A percentile compares a stretch with the other conserved stretches of the same genome.
Conservation (phyloP, 2,888 invertebrate genomes). For the Amphipyra berbera region DNA sequence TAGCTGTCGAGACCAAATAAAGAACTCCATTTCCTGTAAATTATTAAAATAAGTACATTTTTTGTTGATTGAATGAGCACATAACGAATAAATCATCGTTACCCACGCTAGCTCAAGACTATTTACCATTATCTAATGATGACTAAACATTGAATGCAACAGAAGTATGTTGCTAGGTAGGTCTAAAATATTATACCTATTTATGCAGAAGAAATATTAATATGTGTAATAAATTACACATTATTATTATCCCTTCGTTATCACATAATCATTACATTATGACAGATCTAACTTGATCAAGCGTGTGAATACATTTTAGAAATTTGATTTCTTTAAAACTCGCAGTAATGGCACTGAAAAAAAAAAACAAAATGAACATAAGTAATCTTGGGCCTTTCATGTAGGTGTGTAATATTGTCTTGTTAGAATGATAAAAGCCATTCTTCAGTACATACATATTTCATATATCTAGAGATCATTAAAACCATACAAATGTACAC, state of each 20-base stretch:
- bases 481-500: background rate
- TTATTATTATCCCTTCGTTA: background rate
- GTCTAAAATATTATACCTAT: too few relatives aligned
- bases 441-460: constrained; percentile 19
- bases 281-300: constrained; percentile 22
- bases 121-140: constrained; percentile 25
- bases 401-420: constrained; percentile 9
- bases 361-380: too few relatives aligned
- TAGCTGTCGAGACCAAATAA: constrained; percentile 50
- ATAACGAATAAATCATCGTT: constrained; percentile 21
- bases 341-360: constrained; percentile 24
- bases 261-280: background rate
- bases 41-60: constrained; percentile 35
- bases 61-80: constrained; percentile 19
- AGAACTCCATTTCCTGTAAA: constrained; percentile 40
- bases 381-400: constrained; percentile 21
- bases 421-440: constrained; percentile 19
- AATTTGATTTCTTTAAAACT: constrained; percentile 9
- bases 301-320: constrained; percentile 5
- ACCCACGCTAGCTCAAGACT: constrained; percentile 17
- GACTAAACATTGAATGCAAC: constrained; percentile 5
- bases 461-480: constrained; percentile 23
- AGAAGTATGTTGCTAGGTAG: background rate
- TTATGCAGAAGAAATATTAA: too few relatives aligned
- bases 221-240: too few relatives aligned